Evolutionary conservation across 2,888 invertebrate species (phyloP).

Genomic region (Tenthredo distinguenda): DNA sequence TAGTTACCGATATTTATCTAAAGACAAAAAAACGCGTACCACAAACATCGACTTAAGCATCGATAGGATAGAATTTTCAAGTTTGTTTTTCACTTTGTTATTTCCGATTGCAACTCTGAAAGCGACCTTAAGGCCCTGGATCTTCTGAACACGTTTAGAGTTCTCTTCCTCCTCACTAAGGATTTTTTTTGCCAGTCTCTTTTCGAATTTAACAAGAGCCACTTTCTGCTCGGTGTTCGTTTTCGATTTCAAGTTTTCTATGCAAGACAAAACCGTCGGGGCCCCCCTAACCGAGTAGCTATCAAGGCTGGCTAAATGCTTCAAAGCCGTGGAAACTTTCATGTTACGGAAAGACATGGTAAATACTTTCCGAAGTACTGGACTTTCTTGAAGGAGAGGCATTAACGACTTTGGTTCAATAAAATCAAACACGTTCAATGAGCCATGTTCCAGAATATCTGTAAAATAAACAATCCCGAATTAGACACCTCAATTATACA

Average conservation of each 20-base stretch:
- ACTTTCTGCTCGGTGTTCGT: constrained; percentile 60
- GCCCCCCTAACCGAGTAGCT: constrained; percentile 49
- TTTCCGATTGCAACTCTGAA: constrained; percentile 62
- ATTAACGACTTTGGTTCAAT: constrained; percentile 63
- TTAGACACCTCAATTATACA: background rate
- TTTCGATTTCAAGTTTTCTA: constrained; percentile 66
- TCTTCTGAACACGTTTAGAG: constrained; percentile 60
- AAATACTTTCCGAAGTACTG: constrained; percentile 60
- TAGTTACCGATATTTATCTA: background rate
- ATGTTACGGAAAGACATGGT: constrained; percentile 64
- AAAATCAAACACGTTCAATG: constrained; percentile 64
- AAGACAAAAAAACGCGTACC: constrained; percentile 55
- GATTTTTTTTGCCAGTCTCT: constrained; percentile 64
- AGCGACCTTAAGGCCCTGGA: constrained; percentile 66
- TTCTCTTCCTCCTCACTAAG: constrained; percentile 57
- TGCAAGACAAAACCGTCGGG: constrained; percentile 64
- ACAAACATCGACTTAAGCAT: constrained; percentile 62
- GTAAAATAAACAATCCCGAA: constrained; percentile 25
- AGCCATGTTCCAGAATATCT: constrained; percentile 66
- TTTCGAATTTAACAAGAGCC: constrained; percentile 64
- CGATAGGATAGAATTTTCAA: constrained; percentile 60
- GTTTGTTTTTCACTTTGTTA: constrained; percentile 60
- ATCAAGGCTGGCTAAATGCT: constrained; percentile 58
- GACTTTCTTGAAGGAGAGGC: constrained; percentile 59
- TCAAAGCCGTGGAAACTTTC: constrained; percentile 58